These are phyloP conservation scores for Ophraella communa DNA, from an alignment of 2,888 invertebrate genomes.

Conservation along the genomic window DNA sequence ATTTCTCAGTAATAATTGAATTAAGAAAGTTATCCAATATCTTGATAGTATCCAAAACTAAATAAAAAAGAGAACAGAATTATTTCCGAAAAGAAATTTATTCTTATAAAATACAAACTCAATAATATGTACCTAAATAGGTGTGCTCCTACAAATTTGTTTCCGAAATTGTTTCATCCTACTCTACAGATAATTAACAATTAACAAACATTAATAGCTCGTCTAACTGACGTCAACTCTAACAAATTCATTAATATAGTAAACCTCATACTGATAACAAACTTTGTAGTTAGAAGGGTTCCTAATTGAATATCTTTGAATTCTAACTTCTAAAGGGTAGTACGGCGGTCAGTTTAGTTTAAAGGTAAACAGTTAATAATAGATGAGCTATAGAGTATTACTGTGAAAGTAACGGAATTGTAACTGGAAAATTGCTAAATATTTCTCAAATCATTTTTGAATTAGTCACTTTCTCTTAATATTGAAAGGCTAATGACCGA, in stretches of 20 bases:
- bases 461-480: too few relatives aligned
- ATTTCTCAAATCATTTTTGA: too few relatives aligned
- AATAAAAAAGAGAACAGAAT: too few relatives aligned
- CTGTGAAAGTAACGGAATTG: background rate
- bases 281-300: constrained; percentile 21
- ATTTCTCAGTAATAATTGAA: too few relatives aligned
- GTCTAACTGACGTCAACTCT: constrained; percentile 53
- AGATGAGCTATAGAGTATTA: background rate
- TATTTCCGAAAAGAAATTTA: too few relatives aligned
- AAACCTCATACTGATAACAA: constrained; percentile 29
- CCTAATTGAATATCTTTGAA: constrained; percentile 31
- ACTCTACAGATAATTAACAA: constrained; percentile 23
- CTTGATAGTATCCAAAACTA: too few relatives aligned
- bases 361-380: constrained; percentile 6
- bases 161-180: background rate
- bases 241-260: constrained; percentile 52
- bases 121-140: too few relatives aligned
- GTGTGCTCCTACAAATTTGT: too few relatives aligned
- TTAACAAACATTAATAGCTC: constrained; percentile 53
- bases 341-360: constrained; percentile 13
- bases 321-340: constrained; percentile 20
- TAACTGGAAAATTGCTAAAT: background rate
- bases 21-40: too few relatives aligned
- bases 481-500: too few relatives aligned
- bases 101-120: too few relatives aligned